Evolutionary conservation across 2,113 vertebrate species (phyloP).

Genomic region (Bubalus kerabau): DNA sequence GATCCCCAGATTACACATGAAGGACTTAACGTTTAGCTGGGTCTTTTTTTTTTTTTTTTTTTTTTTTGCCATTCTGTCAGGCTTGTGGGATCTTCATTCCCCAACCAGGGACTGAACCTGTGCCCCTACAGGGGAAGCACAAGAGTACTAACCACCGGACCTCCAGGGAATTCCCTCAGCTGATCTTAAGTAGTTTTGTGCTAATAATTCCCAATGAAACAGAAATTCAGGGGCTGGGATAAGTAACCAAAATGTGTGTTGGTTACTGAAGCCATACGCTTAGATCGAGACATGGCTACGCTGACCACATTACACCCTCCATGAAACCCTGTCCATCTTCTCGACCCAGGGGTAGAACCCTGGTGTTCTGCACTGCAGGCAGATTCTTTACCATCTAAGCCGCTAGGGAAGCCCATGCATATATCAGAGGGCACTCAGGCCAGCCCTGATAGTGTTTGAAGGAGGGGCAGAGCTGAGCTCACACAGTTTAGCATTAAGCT

Average conservation of each 20-base stretch:
- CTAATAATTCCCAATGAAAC: background rate
- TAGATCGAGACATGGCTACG: background rate
- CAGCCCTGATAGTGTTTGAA: background rate
- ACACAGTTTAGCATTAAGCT: background rate
- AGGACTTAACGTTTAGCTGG: background rate
- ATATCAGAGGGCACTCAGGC: background rate
- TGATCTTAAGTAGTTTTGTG: background rate
- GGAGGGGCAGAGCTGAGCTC: background rate
- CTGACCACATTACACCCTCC: background rate
- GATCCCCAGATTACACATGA: background rate
- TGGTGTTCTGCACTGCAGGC: background rate
- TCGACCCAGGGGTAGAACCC: background rate
- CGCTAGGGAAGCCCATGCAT: background rate
- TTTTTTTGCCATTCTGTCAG: background rate
- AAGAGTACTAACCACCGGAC: background rate
- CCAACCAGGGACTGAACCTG: background rate
- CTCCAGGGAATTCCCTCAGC: background rate
- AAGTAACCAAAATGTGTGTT: background rate
- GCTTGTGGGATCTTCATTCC: background rate
- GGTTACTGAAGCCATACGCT: background rate
- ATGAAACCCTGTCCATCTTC: background rate
- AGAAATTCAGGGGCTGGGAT: background rate
- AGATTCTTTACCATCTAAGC: background rate
- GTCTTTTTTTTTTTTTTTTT: background rate
- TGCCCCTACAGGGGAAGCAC: background rate